Base-by-base conservation (phyloP, 2,888 invertebrate species). In the Rambutsinella grinnellia region DNA sequence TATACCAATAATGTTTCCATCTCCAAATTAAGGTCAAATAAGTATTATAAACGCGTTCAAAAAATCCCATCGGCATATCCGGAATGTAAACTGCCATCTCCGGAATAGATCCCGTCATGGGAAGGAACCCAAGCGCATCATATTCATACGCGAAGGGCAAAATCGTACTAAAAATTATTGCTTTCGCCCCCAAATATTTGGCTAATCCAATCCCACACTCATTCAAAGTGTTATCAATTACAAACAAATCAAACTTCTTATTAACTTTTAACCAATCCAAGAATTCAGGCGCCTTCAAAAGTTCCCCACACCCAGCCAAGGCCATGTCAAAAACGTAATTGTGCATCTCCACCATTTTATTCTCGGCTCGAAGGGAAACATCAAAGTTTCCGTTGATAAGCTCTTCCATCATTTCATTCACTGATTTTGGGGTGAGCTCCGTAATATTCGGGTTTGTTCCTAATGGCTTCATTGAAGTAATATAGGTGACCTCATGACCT, bases 121-220 rank as follows among this genome's bases (percentile, higher is more conserved):
- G 67, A 0, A 62, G 27, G 13, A 78, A 28, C 3, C 79, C 79
- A 10, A 53, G 71, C 0, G 44, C 2, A 46, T 82, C 82, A 23
- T 68, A 28, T 27, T 80, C 74, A 57, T 65, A 57, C 6, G 62
- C 24, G 6, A 69, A 44, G 0, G 70, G n/a, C 1, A 71, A 15
- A 0, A 72, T 47, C 15, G 81, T 79, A 15, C 47, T 75, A 27
- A 71, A 79, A 13, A 61, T 27, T 15, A 79, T 72, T 27, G 63
- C 36, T 36, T 76, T 76, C 1, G 79, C 79, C 10, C 58, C 61
- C 23, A 71, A 71, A 26, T 74, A 72, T 56, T 79, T 49, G 0
- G 74, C 76, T 1, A 82, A n/a, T 0, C 71, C 79, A 8, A 76
- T 36, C 0, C 69, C 77, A 70, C 82, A 82, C 21, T 81, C 82